Percentiles rank a stretch among this genome's conserved stretches.
phyloP scores from a whole-genome alignment of 2,113 vertebrate species.

The Crocuta crocuta region DNA sequence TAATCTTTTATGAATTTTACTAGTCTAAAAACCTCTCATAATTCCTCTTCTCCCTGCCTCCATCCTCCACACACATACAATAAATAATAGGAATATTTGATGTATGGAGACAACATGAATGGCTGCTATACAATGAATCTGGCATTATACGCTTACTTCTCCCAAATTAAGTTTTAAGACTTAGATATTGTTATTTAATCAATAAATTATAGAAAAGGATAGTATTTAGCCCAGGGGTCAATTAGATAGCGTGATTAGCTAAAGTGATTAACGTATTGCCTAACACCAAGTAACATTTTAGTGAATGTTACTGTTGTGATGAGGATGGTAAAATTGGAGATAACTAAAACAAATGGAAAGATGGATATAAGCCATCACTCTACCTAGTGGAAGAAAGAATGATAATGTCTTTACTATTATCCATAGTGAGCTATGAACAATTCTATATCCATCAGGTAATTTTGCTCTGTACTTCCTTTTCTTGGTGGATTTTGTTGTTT shows the following conservation, averaged over 20 bases:
- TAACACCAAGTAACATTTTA: not conserved
- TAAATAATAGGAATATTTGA: not conserved
- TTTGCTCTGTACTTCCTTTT: not conserved
- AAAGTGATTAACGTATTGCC: not conserved
- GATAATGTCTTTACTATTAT: not conserved
- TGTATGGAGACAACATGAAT: not conserved
- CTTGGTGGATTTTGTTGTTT: not conserved
- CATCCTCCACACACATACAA: not conserved
- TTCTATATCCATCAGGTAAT: not conserved
- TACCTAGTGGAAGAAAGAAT: not conserved
- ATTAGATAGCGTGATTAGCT: not conserved
- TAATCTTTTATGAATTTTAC: not conserved
- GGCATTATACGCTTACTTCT: not conserved
- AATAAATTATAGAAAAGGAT: not conserved
- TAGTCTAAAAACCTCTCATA: not conserved
- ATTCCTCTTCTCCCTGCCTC: too few species aligned
- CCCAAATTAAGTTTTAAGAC: not conserved
- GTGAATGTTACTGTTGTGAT: not conserved
- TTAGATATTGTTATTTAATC: not conserved
- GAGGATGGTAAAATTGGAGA: not conserved
- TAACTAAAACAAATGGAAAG: not conserved
- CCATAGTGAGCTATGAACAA: not conserved
- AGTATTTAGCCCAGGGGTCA: not conserved
- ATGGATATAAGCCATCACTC: not conserved
- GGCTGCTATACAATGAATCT: not conserved